Percentiles rank a stretch among this genome's conserved stretches.
Conservation (phyloP, 1,140 invertebrate species). For the Eulimnadia texana region DNA sequence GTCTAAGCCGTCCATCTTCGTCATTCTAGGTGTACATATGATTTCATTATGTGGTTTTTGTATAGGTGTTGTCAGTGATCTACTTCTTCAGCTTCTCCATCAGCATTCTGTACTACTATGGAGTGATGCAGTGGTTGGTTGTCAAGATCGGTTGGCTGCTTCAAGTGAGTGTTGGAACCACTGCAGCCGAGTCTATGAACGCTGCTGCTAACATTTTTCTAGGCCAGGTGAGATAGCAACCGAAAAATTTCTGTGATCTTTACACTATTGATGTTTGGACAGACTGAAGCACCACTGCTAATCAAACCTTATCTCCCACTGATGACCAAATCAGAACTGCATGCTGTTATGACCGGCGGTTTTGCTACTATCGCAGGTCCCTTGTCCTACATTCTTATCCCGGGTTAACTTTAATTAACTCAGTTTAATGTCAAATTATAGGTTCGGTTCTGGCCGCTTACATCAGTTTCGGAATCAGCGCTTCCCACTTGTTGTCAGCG, state of each 20-base stretch:
- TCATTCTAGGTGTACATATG: not conserved
- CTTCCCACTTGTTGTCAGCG: slow-evolving; percentile 68
- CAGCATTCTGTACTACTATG: slow-evolving; percentile 73
- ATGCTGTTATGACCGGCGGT: slow-evolving; percentile 82
- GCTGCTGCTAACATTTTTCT: slow-evolving; percentile 82
- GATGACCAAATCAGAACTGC: slow-evolving; percentile 78
- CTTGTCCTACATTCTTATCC: not conserved
- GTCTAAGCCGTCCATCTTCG: too few species aligned
- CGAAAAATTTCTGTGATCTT: not conserved
- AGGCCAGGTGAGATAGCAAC: slow-evolving; percentile 49
- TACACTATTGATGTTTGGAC: slow-evolving; percentile 25
- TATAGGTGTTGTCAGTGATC: slow-evolving; percentile 64
- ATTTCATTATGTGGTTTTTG: too few species aligned
- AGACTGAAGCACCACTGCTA: slow-evolving; percentile 80
- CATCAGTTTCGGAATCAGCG: slow-evolving; percentile 71
- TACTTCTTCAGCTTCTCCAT: slow-evolving; percentile 83
- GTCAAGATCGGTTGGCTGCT: slow-evolving; percentile 63
- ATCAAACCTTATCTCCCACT: slow-evolving; percentile 67
- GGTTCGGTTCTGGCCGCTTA: slow-evolving; percentile 82
- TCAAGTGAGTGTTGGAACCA: slow-evolving; percentile 55
- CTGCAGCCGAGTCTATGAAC: slow-evolving; percentile 79
- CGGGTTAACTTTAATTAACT: not conserved
- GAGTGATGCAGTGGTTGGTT: slow-evolving; percentile 73
- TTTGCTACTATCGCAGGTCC: slow-evolving; percentile 85
- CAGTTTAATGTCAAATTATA: slow-evolving; percentile 24